phyloP scores from a whole-genome alignment of 2,888 invertebrate genomes.

The Lamellibrachia columna region DNA sequence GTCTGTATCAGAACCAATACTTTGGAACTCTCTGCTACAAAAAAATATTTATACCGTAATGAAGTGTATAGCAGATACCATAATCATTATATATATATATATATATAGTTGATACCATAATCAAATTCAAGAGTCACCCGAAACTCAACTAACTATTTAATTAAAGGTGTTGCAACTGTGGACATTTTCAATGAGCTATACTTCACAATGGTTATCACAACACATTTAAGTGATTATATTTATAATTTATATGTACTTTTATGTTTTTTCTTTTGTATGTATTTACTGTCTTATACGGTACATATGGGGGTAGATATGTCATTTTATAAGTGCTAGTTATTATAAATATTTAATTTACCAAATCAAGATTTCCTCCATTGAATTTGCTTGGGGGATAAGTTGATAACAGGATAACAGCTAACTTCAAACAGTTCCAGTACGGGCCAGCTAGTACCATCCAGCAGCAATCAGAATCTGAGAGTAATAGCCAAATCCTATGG shows the following conservation, averaged over 20 bases:
- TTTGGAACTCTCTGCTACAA: background rate
- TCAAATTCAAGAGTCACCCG: no score
- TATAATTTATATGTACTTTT: no score
- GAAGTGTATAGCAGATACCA: background rate
- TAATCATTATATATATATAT: no score
- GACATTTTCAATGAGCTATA: no score
- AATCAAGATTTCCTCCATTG: background rate
- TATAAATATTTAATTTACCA: background rate
- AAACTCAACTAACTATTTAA: no score
- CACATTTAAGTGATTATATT: no score
- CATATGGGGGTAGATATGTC: background rate
- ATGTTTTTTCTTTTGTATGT: no score
- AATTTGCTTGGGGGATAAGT: background rate
- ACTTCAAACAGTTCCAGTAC: background rate
- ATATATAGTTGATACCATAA: no score
- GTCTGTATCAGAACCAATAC: background rate
- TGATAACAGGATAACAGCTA: background rate
- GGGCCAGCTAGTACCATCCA: background rate
- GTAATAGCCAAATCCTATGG: background rate
- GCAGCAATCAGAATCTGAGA: background rate
- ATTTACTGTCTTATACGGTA: no score
- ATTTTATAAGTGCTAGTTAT: background rate
- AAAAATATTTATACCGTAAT: background rate
- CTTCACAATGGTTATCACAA: no score
- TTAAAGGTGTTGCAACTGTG: no score